Conservation (phyloP, 2,888 invertebrate species). For the Rotaria magnacalcarata region DNA sequence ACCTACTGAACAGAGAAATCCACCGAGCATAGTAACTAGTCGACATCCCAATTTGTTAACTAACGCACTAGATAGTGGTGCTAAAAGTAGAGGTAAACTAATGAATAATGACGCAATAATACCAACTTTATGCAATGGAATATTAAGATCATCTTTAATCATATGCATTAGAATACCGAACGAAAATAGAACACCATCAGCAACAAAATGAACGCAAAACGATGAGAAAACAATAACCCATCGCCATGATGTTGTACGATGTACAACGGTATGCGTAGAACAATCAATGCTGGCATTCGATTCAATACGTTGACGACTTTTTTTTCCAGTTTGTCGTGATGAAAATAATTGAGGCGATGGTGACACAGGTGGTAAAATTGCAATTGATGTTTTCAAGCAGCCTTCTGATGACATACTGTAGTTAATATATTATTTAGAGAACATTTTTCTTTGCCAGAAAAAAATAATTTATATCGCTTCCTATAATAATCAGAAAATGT, state of each 20-base stretch:
- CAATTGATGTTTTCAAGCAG: neutral
- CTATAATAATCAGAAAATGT: no score
- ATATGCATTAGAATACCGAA: conserved; percentile 79
- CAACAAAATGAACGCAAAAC: neutral
- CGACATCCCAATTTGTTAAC: conserved; percentile 57
- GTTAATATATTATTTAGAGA: no score
- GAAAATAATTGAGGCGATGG: neutral
- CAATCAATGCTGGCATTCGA: neutral
- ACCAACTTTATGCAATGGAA: conserved; percentile 76
- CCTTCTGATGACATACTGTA: neutral
- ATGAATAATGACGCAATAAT: conserved; percentile 70
- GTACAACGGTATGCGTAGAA: neutral
- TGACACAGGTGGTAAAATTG: neutral
- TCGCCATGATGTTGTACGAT: conserved; percentile 11
- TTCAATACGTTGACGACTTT: neutral
- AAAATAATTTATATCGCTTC: no score
- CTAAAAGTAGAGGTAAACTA: conserved; percentile 72
- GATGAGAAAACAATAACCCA: conserved; percentile 1
- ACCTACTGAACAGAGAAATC: conserved; percentile 54
- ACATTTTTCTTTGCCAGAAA: no score
- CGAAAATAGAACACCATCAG: conserved; percentile 78
- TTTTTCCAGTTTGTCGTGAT: neutral
- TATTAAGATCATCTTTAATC: conserved; percentile 77
- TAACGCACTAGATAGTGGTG: conserved; percentile 56
- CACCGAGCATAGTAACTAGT: conserved; percentile 54